phyloP scores from a whole-genome alignment of 2,888 invertebrate genomes.

The Synergus itoensis region DNA sequence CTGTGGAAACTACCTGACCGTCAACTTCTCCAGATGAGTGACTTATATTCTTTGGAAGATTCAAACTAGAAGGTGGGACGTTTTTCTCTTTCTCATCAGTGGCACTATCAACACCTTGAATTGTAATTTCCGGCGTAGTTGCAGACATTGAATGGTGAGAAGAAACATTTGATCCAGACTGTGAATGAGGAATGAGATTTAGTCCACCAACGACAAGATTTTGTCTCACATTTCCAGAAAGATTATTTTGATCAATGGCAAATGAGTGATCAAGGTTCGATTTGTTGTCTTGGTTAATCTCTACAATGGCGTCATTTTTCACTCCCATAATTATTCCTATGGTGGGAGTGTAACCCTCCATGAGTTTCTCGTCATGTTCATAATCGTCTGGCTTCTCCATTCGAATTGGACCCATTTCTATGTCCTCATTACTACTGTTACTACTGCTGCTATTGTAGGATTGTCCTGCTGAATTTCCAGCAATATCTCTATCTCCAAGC shows the following conservation, averaged over 20 bases:
- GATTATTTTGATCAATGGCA: background rate
- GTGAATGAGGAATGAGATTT: slow-evolving; percentile 53
- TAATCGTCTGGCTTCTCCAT: slow-evolving; percentile 62
- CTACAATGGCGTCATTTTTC: slow-evolving; percentile 61
- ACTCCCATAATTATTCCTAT: slow-evolving; percentile 83
- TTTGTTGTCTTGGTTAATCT: slow-evolving; percentile 51
- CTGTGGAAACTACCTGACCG: slow-evolving; percentile 60
- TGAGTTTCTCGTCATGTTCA: slow-evolving; percentile 67
- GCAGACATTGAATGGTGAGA: slow-evolving; percentile 74
- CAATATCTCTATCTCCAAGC: slow-evolving; percentile 68
- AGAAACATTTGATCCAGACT: slow-evolving; percentile 59
- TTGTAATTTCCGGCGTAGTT: slow-evolving; percentile 84
- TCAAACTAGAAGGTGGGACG: slow-evolving; percentile 80
- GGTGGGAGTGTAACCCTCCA: slow-evolving; percentile 82
- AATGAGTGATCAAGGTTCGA: slow-evolving; percentile 9
- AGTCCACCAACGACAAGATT: slow-evolving; percentile 53
- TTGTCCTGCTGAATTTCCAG: slow-evolving; percentile 78
- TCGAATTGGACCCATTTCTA: slow-evolving; percentile 75
- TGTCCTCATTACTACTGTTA: slow-evolving; percentile 80
- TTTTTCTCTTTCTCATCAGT: slow-evolving; percentile 73
- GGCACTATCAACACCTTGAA: slow-evolving; percentile 65
- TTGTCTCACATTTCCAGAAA: slow-evolving; percentile 25
- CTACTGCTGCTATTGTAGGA: slow-evolving; percentile 78
- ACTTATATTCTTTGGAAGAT: slow-evolving; percentile 83
- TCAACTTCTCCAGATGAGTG: slow-evolving; percentile 86